These are phyloP conservation scores for Hyperopisus bebe DNA, from an alignment of 2,113 vertebrate genomes.

Conservation along the genomic window DNA sequence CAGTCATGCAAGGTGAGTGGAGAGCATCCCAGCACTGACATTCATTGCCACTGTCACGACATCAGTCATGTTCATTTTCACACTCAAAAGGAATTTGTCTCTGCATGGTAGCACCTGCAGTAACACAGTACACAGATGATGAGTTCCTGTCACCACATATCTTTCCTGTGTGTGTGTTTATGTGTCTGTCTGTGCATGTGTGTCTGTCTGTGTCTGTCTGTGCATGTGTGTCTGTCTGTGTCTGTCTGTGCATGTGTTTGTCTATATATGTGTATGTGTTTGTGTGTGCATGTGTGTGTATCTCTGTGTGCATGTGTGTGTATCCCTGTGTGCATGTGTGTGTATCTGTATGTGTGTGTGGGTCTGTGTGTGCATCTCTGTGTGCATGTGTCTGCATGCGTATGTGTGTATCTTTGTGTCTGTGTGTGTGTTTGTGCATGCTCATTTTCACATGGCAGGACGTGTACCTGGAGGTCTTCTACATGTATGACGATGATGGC, in stretches of 20 bases:
- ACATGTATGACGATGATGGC: slow-evolving; percentile 83
- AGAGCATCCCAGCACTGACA: neutral
- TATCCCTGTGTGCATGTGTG: no score
- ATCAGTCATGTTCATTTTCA: neutral
- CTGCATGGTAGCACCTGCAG: neutral
- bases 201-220: neutral
- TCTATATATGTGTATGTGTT: no score
- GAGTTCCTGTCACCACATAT: neutral
- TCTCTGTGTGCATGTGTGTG: neutral
- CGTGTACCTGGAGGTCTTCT: slow-evolving; percentile 81
- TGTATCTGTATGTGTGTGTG: neutral
- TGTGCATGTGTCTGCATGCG: neutral
- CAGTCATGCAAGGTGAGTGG: slow-evolving; percentile 64
- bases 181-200: neutral
- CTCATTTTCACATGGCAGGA: slow-evolving; percentile 52
- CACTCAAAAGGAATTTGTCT: neutral
- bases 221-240: neutral
- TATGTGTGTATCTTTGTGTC: neutral
- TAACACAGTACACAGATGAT: neutral
- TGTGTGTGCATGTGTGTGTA: neutral
- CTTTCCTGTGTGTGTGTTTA: neutral
- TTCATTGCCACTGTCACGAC: neutral
- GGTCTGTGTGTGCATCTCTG: neutral
- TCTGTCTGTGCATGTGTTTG: neutral
- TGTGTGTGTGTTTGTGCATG: neutral